Evolutionary conservation across 2,888 invertebrate genomes (phyloP).

Genomic region (Tipula vernalis): DNA sequence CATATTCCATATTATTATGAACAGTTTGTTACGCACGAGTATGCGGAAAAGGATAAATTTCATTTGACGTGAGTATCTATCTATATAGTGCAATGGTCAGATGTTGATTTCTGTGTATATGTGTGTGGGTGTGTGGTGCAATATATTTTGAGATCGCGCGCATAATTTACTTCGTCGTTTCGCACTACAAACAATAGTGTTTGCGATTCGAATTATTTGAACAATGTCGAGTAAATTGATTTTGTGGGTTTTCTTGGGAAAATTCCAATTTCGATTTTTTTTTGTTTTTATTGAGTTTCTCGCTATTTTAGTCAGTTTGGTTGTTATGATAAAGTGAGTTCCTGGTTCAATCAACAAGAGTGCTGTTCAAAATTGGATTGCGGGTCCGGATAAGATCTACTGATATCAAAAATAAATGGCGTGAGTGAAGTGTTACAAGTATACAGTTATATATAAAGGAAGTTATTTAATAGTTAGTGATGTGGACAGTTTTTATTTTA

Average conservation of each 20-base stretch:
- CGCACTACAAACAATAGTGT: not conserved
- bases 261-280: not conserved
- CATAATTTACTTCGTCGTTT: not conserved
- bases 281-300: not conserved
- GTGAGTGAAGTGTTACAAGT: not conserved
- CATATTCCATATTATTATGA: constrained; percentile 25
- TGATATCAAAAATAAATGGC: not conserved
- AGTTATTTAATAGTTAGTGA: no score
- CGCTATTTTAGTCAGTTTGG: not conserved
- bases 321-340: not conserved
- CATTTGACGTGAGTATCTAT: not conserved
- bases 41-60: not conserved
- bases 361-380: not conserved
- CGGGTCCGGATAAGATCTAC: not conserved
- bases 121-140: not conserved
- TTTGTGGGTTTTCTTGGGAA: not conserved
- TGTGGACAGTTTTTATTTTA: no score
- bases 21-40: not conserved
- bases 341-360: not conserved
- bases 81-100: not conserved
- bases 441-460: not conserved
- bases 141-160: not conserved
- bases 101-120: not conserved
- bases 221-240: not conserved
- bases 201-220: not conserved